Percentiles rank a stretch among this genome's conserved stretches.
These are phyloP conservation scores for Puntigrus tetrazona DNA, from an alignment of 2,113 vertebrate genomes.

Conservation along the genomic window DNA sequence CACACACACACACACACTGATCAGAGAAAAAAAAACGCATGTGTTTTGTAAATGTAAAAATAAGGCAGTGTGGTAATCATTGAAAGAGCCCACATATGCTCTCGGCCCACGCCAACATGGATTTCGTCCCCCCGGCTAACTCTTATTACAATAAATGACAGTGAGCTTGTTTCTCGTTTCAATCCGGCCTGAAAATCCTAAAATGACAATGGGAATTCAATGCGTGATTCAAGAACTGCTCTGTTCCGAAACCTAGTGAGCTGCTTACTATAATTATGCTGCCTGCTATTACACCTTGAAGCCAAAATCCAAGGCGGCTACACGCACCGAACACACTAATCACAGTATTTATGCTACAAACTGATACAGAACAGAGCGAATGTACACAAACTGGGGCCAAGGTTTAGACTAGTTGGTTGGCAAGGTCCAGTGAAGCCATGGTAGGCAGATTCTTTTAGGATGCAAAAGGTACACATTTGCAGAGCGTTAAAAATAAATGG, in stretches of 20 bases:
- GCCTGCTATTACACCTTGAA: not conserved
- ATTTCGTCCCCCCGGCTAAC: not conserved
- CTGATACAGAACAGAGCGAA: not conserved
- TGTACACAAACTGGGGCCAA: not conserved
- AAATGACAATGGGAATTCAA: constrained; percentile 1
- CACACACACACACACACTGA: constrained; percentile 10
- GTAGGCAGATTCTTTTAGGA: not conserved
- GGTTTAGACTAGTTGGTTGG: not conserved
- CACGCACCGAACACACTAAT: not conserved
- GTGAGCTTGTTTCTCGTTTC: not conserved
- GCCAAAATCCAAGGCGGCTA: not conserved
- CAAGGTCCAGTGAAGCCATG: not conserved
- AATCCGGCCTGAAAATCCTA: not conserved
- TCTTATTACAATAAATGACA: constrained; percentile 6
- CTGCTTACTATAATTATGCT: not conserved
- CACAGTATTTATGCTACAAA: not conserved
- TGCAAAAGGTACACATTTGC: not conserved
- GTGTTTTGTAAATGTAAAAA: constrained; percentile 2
- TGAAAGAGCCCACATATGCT: constrained; percentile 22
- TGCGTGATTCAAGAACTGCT: not conserved
- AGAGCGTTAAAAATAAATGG: not conserved
- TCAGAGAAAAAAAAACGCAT: not conserved
- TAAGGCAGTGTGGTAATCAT: constrained; percentile 7
- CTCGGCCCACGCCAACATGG: not conserved
- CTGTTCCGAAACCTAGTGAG: not conserved